These are phyloP conservation scores for Platycheirus rosarum DNA, from an alignment of 2,888 invertebrate species.

Conservation along the genomic window DNA sequence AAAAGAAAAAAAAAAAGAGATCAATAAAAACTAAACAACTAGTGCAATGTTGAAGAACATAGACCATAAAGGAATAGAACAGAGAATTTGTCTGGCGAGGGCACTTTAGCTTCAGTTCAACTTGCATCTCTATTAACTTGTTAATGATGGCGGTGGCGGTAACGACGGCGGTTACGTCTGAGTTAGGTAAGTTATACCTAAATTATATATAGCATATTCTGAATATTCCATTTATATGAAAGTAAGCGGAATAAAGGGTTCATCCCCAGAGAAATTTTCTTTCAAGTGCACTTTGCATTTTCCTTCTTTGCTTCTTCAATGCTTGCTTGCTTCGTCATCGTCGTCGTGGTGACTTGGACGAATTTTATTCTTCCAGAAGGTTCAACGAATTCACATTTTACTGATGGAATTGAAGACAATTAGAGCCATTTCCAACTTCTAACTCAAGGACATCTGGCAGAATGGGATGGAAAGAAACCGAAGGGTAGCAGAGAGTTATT, in stretches of 20 bases:
- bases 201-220: conserved; percentile 43
- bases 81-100: conserved; percentile 69
- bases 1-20: too few species aligned
- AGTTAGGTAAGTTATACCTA: conserved; percentile 41
- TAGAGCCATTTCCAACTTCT: conserved; percentile 70
- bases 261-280: conserved; percentile 72
- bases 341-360: conserved; percentile 14
- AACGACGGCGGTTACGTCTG: conserved; percentile 70
- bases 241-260: conserved; percentile 72
- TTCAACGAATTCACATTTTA: conserved; percentile 49
- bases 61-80: conserved; percentile 63
- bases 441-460: conserved; percentile 21
- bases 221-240: conserved; percentile 72
- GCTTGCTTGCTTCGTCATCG: too few species aligned
- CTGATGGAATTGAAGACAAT: conserved; percentile 69
- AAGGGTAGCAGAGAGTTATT: conserved; percentile 56
- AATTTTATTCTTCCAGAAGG: conserved; percentile 31
- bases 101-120: conserved; percentile 68
- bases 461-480: neutral
- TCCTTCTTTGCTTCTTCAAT: conserved; percentile 15
- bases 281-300: conserved; percentile 71
- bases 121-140: conserved; percentile 73
- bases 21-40: conserved; percentile 32
- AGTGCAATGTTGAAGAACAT: conserved; percentile 46
- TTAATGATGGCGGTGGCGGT: too few species aligned